A percentile compares a stretch with the other conserved stretches of the same genome.
Conservation (phyloP, 2,113 vertebrate genomes). For the Piprites chloris region DNA sequence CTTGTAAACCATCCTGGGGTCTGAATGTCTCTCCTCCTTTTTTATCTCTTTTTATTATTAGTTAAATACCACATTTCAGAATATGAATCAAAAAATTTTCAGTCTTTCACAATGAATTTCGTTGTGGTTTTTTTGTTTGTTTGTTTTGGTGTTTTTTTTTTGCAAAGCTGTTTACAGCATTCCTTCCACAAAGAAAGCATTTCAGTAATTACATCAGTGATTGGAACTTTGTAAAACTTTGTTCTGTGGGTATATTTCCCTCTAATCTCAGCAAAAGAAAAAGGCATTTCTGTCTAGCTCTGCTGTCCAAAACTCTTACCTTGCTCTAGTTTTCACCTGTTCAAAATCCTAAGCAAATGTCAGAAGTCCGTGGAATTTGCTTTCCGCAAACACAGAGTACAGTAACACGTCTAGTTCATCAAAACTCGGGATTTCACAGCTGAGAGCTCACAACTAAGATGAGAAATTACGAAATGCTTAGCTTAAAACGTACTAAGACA, state of each 20-base stretch:
- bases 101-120: background rate
- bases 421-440: background rate
- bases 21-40: background rate
- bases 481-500: fast-evolving
- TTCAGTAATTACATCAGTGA: background rate
- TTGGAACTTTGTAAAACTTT: background rate
- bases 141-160: background rate
- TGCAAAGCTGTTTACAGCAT: background rate
- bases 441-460: background rate
- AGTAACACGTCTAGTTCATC: background rate
- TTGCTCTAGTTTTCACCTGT: background rate
- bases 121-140: too few species aligned
- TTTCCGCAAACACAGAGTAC: background rate
- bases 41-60: background rate
- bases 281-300: background rate
- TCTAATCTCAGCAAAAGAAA: background rate
- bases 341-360: background rate
- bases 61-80: background rate
- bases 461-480: fast-evolving
- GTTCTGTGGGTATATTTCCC: background rate
- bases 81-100: background rate
- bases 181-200: background rate
- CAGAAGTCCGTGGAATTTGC: background rate
- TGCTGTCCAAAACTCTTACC: background rate
- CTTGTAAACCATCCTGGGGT: background rate